These are phyloP conservation scores for Psix sp. DNA, from an alignment of 1,140 invertebrate genomes.

Conservation along the genomic window DNA sequence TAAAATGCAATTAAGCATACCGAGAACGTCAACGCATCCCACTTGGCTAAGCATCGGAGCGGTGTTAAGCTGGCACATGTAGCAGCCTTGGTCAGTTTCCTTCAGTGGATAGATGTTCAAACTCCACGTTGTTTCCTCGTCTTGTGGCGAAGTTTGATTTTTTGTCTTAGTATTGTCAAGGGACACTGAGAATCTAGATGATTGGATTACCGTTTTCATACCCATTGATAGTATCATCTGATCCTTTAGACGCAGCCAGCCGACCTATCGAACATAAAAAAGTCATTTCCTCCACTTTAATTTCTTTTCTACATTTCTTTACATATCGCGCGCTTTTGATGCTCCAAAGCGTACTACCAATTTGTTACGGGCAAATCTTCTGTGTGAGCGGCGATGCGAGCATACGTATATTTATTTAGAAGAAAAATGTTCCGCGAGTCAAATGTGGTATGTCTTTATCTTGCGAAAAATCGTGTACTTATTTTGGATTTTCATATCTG, in stretches of 20 bases:
- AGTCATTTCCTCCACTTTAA: slow-evolving; percentile 45
- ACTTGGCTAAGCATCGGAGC: slow-evolving; percentile 82
- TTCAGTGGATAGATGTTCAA: slow-evolving; percentile 81
- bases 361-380: no score
- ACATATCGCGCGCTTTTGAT: slow-evolving; percentile 21
- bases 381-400: no score
- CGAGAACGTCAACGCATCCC: slow-evolving; percentile 84
- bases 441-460: no score
- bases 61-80: slow-evolving; percentile 85
- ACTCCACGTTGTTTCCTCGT: slow-evolving; percentile 79
- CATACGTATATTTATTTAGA: no score
- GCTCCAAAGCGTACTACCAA: no score
- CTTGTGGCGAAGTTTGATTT: slow-evolving; percentile 64
- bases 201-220: slow-evolving; percentile 78
- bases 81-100: slow-evolving; percentile 81
- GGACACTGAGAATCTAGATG: slow-evolving; percentile 76
- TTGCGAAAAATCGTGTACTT: no score
- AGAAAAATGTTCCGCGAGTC: no score
- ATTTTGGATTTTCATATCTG: no score
- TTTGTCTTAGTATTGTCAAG: slow-evolving; percentile 73
- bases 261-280: slow-evolving; percentile 75
- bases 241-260: slow-evolving; percentile 79
- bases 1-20: slow-evolving; percentile 76
- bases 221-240: slow-evolving; percentile 80
- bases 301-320: slow-evolving; percentile 20